phyloP scores from a whole-genome alignment of 2,888 invertebrate species.

The Yponomeuta evonymella region DNA sequence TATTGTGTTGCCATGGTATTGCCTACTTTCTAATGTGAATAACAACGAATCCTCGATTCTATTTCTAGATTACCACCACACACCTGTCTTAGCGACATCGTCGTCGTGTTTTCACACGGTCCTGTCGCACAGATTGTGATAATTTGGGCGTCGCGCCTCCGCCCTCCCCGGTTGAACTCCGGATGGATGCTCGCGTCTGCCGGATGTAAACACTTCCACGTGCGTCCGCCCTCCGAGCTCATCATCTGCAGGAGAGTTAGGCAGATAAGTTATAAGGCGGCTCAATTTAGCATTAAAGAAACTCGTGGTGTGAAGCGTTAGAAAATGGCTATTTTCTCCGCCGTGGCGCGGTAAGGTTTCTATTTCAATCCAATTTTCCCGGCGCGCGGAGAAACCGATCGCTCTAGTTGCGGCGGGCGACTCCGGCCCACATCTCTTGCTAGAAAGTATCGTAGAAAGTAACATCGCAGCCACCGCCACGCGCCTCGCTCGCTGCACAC shows the following conservation, averaged over 20 bases:
- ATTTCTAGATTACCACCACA: background rate
- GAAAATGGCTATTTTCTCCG: slow-evolving; percentile 69
- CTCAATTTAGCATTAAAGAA: slow-evolving; percentile 9
- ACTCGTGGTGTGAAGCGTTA: slow-evolving; percentile 60
- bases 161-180: slow-evolving; percentile 34
- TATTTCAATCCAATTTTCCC: slow-evolving; percentile 76
- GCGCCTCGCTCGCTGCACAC: slow-evolving; percentile 40
- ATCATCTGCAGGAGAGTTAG: background rate
- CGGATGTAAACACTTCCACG: slow-evolving; percentile 69
- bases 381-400: slow-evolving; percentile 71
- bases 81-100: slow-evolving; percentile 3
- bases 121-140: slow-evolving; percentile 16
- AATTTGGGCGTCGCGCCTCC: slow-evolving; percentile 27
- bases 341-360: slow-evolving; percentile 50
- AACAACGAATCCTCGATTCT: slow-evolving; percentile 20
- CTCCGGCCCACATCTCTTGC: slow-evolving; percentile 72
- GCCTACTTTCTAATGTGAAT: slow-evolving; percentile 54
- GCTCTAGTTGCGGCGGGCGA: slow-evolving; percentile 69
- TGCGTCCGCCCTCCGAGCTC: slow-evolving; percentile 26
- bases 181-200: slow-evolving; percentile 22
- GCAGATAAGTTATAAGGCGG: background rate
- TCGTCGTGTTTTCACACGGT: slow-evolving; percentile 11
- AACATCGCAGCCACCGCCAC: slow-evolving; percentile 66
- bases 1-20: slow-evolving; percentile 36
- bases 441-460: slow-evolving; percentile 76